Evolutionary conservation across 1,140 invertebrate genomes (phyloP).

Genomic region (Bursaphelenchus mucronatus): DNA sequence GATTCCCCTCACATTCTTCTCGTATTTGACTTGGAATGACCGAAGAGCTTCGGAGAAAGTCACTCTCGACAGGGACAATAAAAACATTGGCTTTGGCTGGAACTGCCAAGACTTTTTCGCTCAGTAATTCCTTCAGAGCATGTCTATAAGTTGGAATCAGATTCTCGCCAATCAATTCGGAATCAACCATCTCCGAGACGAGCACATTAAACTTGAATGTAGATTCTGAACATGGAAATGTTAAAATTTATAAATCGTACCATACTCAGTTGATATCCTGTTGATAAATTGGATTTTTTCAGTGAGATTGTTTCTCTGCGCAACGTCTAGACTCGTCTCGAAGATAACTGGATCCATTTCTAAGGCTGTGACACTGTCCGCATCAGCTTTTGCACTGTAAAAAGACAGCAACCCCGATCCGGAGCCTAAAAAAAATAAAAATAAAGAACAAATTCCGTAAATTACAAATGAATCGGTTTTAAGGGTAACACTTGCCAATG

Average conservation of each 20-base stretch:
- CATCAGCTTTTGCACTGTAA: slow-evolving; percentile 4
- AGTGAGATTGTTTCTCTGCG: not conserved
- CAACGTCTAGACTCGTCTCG: not conserved
- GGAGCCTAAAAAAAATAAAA: slow-evolving; percentile 15
- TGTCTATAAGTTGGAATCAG: not conserved
- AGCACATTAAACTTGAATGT: slow-evolving; percentile 6
- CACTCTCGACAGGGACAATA: slow-evolving; percentile 13
- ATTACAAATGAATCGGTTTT: too few relatives aligned
- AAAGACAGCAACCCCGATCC: slow-evolving; percentile 14
- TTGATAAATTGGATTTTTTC: slow-evolving; percentile 7
- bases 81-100: slow-evolving; percentile 6
- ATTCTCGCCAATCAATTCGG: slow-evolving; percentile 20
- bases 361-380: slow-evolving; percentile 13
- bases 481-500: slow-evolving; percentile 1
- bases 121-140: slow-evolving; percentile 6
- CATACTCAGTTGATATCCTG: not conserved
- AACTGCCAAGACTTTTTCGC: slow-evolving; percentile 2
- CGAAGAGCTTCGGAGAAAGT: not conserved
- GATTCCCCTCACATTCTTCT: not conserved
- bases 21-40: not conserved
- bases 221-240: not conserved
- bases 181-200: slow-evolving; percentile 18
- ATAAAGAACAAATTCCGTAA: not conserved
- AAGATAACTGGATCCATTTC: slow-evolving; percentile 16
- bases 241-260: not conserved